phyloP scores from a whole-genome alignment of 2,888 invertebrate genomes.

The Tipula unca region DNA sequence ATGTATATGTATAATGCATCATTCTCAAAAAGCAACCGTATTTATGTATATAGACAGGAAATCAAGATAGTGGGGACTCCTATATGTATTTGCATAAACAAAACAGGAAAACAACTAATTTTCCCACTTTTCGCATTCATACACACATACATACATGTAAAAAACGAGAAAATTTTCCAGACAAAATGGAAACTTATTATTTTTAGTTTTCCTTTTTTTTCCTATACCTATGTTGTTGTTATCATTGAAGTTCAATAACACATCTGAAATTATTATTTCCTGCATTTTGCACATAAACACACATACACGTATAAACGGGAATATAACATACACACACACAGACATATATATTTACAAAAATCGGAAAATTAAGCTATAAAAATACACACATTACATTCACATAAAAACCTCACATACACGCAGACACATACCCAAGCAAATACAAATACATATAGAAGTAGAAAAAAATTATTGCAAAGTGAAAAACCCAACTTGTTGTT shows the following conservation, averaged over 20 bases:
- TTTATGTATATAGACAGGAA: neutral
- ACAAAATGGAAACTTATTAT: constrained; percentile 17
- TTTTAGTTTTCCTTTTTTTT: neutral
- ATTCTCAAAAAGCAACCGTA: too few species aligned
- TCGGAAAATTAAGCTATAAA: neutral
- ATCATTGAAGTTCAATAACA: constrained; percentile 15
- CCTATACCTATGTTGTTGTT: neutral
- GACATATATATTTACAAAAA: neutral
- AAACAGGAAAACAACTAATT: neutral
- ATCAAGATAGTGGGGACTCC: neutral
- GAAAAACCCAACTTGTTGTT: neutral
- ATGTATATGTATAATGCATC: neutral
- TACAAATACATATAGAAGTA: neutral
- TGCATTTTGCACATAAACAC: neutral
- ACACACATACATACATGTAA: neutral
- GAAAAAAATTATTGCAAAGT: neutral
- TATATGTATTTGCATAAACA: neutral
- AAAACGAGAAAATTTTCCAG: neutral
- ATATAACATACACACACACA: neutral
- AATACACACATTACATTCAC: neutral
- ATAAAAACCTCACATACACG: neutral
- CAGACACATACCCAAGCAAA: neutral
- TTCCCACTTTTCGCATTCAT: neutral
- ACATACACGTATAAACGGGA: neutral
- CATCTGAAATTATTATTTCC: constrained; percentile 8